Evolutionary conservation across 2,113 vertebrate genomes (phyloP).

Genomic region (Poeciliopsis occidentalis): DNA sequence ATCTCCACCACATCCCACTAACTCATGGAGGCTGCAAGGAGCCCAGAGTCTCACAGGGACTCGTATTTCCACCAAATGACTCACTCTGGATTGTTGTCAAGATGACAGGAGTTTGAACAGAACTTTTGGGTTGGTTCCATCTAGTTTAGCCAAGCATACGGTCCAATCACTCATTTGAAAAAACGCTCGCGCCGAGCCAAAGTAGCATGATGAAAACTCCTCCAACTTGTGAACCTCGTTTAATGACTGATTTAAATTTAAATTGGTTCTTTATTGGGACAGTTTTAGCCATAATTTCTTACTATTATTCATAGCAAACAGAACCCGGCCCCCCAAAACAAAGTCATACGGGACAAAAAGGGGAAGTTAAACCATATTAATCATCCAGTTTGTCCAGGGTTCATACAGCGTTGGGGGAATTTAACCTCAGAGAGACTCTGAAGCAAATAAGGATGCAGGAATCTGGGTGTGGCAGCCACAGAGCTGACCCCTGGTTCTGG

Average conservation of each 20-base stretch:
- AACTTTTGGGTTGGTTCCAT: constrained; percentile 10
- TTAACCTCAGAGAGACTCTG: background rate
- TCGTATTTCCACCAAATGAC: constrained; percentile 14
- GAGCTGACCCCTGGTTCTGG: background rate
- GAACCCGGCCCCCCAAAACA: background rate
- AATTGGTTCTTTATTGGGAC: background rate
- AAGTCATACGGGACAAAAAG: background rate
- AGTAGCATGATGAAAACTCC: background rate
- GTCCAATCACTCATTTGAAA: constrained; percentile 21
- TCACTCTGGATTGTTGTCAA: constrained; percentile 17
- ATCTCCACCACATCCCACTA: background rate
- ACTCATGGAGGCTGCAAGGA: constrained; percentile 1
- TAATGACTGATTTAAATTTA: background rate
- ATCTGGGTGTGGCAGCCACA: background rate
- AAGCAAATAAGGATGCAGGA: background rate
- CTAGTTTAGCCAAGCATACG: background rate
- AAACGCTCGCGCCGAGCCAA: background rate
- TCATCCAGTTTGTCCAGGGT: background rate
- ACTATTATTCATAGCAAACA: background rate
- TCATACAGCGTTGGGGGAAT: background rate
- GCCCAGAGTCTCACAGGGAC: background rate
- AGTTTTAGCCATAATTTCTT: background rate
- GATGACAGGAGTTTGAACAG: constrained; percentile 35
- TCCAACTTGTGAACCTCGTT: background rate
- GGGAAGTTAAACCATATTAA: background rate